Conservation (phyloP, 1,140 invertebrate species). For the Diprion similis region DNA sequence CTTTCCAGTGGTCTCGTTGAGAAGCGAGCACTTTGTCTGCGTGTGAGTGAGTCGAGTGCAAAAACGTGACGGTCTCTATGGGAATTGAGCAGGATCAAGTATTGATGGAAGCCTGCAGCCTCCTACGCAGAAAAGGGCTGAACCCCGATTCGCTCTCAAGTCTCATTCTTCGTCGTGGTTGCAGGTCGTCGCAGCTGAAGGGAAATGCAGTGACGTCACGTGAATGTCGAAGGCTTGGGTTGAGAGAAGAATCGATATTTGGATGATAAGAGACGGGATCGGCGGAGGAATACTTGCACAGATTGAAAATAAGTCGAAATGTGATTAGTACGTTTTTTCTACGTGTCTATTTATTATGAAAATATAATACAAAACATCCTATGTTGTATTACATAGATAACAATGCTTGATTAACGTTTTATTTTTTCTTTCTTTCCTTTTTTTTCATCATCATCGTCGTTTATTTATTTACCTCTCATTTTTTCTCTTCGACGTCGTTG, state of each 20-base stretch:
- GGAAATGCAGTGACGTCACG: not conserved
- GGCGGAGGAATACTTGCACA: conserved; percentile 31
- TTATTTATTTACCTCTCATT: too few relatives aligned
- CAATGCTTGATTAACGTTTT: conserved; percentile 62
- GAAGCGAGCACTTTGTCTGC: too few relatives aligned
- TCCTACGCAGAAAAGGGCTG: not conserved
- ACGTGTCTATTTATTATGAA: conserved; percentile 73
- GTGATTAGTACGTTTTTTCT: conserved; percentile 60
- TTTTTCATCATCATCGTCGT: not conserved
- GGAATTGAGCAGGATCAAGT: conserved; percentile 3
- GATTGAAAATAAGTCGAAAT: conserved; percentile 19
- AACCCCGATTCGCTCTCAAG: not conserved
- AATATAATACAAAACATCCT: conserved; percentile 74
- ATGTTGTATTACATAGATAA: conserved; percentile 69
- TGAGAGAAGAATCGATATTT: not conserved
- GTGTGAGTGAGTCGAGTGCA: conserved; percentile 26
- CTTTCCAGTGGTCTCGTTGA: too few relatives aligned
- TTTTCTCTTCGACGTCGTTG: too few relatives aligned
- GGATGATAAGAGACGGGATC: conserved; percentile 11
- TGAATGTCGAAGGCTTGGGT: too few relatives aligned
- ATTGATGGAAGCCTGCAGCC: not conserved
- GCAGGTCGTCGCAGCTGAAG: not conserved
- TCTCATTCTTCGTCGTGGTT: not conserved
- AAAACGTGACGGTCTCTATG: conserved; percentile 45
- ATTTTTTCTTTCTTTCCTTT: conserved; percentile 43